Percentiles rank a stretch among this genome's conserved stretches.
Evolutionary conservation across 1,140 invertebrate genomes (phyloP).

Genomic region (Araneus ventricosus): DNA sequence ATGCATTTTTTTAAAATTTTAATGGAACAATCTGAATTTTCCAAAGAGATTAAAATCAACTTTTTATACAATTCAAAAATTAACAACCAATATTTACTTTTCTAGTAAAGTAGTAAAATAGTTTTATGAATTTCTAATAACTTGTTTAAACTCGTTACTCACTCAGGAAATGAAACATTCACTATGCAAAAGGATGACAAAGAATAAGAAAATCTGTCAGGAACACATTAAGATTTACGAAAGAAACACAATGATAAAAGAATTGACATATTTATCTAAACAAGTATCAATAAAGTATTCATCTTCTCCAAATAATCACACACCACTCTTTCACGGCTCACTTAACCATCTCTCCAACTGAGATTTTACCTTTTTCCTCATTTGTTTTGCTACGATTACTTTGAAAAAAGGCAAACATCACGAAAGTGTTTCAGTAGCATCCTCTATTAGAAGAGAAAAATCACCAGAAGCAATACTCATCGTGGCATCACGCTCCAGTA

Average conservation of each 20-base stretch:
- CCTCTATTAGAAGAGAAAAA: not conserved
- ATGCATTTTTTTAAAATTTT: too few species aligned
- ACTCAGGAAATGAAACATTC: too few species aligned
- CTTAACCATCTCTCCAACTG: not conserved
- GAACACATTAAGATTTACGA: not conserved
- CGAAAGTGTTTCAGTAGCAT: slow-evolving; percentile 27
- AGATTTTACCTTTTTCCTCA: not conserved
- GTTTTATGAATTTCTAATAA: too few species aligned
- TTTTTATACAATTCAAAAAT: too few species aligned
- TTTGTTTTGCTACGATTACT: not conserved
- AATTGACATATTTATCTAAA: not conserved
- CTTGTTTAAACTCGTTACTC: too few species aligned
- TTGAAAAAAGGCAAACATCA: not conserved
- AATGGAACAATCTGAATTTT: too few species aligned
- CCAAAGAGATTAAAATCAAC: too few species aligned
- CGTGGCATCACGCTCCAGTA: not conserved
- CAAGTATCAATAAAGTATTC: not conserved
- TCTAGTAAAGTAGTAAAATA: too few species aligned
- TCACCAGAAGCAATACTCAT: not conserved
- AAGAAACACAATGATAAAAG: not conserved
- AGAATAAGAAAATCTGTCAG: too few species aligned
- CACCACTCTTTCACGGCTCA: not conserved
- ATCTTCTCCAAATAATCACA: not conserved
- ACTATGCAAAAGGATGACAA: too few species aligned
- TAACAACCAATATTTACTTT: too few species aligned